A percentile compares a stretch with the other conserved stretches of the same genome.
Evolutionary conservation across 2,113 vertebrate species (phyloP).

Genomic region (Mus musculus): GRCm39 chr14:115055001-115055500

Average conservation of each 20-base stretch:
- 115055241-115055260: background rate
- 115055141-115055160: background rate
- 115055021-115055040: background rate
- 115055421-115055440: background rate
- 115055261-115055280: background rate
- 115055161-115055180: background rate
- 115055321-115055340: background rate
- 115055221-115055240: background rate
- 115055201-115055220: background rate
- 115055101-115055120: background rate
- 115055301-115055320: background rate
- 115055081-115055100: background rate
- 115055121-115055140: background rate
- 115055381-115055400: background rate
- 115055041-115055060: background rate
- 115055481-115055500: background rate
- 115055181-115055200: background rate
- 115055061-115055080: background rate
- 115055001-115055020: background rate
- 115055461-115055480: background rate
- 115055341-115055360: background rate
- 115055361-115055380: background rate
- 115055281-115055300: background rate
- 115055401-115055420: background rate
- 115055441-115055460: background rate